Base-by-base conservation (phyloP, 2,797 vertebrate species). In the Mallotus villosus region DNA sequence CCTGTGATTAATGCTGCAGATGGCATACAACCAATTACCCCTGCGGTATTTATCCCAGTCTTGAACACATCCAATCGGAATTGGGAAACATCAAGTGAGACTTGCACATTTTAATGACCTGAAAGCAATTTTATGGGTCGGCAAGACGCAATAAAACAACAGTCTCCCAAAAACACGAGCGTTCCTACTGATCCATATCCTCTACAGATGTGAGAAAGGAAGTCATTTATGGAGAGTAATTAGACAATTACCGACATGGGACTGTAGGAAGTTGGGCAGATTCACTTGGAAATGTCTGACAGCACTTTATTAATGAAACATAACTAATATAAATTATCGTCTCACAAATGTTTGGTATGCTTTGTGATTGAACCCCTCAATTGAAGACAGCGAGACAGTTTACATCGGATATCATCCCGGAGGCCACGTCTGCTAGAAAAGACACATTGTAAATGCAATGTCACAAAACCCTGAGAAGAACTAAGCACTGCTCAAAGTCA, bases 271-370 rank as follows among this genome's bases (percentile, higher is more conserved):
- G 59, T 67, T 81, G 68, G 63, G 72, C 78, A 82, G 81, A 82
- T 74, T 64, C 72, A 37, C 69, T 82, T 79, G 84, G 75, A 82
- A 79, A 82, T 78, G 78, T 84, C 85, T 87, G 78, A 84, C 85
- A 78, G 69, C 77, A 71, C 24, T 66, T 67, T 85, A 81, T 86
- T 86, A 87, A 85, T 87, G 78, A 81, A 82, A 87, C 84, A 84
- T 86, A 79, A 78, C 77, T 86, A 70, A 84, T 84, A 86, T 76
- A 77, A 85, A 89, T 88, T 64, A 81, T 86, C 78, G 80, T 74
- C 85, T 85, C 78, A 67, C 81, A 80, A 79, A 85, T 63, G 46
- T 71, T 70, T 70, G 72, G 70, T 58, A 76, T 80, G 71, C 63
- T 82, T 73, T 76, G 83, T 64, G 72, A 84, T 46, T 84, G 75